Percentiles rank a stretch among this genome's conserved stretches.
These are phyloP conservation scores for Nixonia krombeini DNA, from an alignment of 1,140 invertebrate species.

Conservation along the genomic window DNA sequence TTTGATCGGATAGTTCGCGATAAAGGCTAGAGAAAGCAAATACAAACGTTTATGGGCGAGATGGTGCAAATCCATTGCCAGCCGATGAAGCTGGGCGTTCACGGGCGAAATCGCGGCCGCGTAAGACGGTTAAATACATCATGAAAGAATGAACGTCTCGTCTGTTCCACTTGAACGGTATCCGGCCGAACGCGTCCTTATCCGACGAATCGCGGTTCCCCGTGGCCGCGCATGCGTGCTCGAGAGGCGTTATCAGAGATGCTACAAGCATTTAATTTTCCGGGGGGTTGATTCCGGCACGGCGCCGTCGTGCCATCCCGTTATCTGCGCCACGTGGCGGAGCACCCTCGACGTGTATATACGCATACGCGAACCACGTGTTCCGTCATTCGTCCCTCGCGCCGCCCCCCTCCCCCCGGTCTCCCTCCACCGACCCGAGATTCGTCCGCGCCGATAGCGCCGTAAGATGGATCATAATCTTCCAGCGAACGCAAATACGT, in stretches of 20 bases:
- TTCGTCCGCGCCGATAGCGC: slow-evolving; percentile 48
- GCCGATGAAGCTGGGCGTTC: too few relatives aligned
- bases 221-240: slow-evolving; percentile 24
- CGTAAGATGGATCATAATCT: slow-evolving; percentile 65
- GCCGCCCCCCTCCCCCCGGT: slow-evolving; percentile 11
- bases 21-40: too few relatives aligned
- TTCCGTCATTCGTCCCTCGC: slow-evolving; percentile 37
- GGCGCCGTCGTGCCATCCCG: slow-evolving; percentile 52
- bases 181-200: slow-evolving; percentile 14
- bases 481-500: slow-evolving; percentile 63
- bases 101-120: too few relatives aligned
- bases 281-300: slow-evolving; percentile 64
- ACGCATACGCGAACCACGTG: slow-evolving; percentile 58
- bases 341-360: slow-evolving; percentile 33
- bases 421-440: slow-evolving; percentile 44
- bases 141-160: not conserved
- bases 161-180: not conserved
- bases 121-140: not conserved
- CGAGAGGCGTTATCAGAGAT: slow-evolving; percentile 62
- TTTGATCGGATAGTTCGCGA: too few relatives aligned
- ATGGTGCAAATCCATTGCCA: too few relatives aligned
- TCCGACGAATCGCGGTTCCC: slow-evolving; percentile 25
- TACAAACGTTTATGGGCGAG: too few relatives aligned
- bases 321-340: slow-evolving; percentile 69
- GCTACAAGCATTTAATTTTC: slow-evolving; percentile 72